Conservation (phyloP, 2,797 vertebrate genomes). For the Harpagifer antarcticus region DNA sequence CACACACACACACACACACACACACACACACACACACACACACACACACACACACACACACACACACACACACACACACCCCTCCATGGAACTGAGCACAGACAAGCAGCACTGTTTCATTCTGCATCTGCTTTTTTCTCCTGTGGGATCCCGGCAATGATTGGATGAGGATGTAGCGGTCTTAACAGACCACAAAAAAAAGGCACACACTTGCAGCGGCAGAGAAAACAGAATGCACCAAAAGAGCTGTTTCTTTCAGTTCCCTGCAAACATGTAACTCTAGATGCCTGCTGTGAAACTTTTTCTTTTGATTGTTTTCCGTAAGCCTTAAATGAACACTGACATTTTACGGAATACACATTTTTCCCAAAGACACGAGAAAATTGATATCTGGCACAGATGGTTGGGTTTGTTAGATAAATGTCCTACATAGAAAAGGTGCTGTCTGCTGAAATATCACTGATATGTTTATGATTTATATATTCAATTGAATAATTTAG, state of each 20-base stretch:
- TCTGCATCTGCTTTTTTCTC: constrained; percentile 56
- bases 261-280: constrained; percentile 21
- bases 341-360: constrained; percentile 11
- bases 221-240: constrained; percentile 21
- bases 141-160: constrained; percentile 53
- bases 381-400: constrained; percentile 36
- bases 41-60: too few species aligned
- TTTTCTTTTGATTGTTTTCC: constrained; percentile 23
- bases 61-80: too few species aligned
- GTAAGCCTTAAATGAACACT: constrained; percentile 30
- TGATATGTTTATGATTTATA: constrained; percentile 15
- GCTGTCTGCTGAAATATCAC: constrained; percentile 26
- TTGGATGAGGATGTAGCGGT: constrained; percentile 47
- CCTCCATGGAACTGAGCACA: constrained; percentile 37
- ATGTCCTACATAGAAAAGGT: constrained; percentile 42
- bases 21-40: too few species aligned
- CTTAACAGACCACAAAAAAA: constrained; percentile 48
- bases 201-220: constrained; percentile 18
- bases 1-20: too few species aligned
- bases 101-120: constrained; percentile 43
- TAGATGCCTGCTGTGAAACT: constrained; percentile 16
- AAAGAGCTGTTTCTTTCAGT: constrained; percentile 21
- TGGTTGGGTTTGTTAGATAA: constrained; percentile 41
- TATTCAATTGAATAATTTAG: constrained; percentile 33
- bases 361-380: constrained; percentile 30